phyloP scores from a whole-genome alignment of 2,888 invertebrate species.

The Brenthis hecate region DNA sequence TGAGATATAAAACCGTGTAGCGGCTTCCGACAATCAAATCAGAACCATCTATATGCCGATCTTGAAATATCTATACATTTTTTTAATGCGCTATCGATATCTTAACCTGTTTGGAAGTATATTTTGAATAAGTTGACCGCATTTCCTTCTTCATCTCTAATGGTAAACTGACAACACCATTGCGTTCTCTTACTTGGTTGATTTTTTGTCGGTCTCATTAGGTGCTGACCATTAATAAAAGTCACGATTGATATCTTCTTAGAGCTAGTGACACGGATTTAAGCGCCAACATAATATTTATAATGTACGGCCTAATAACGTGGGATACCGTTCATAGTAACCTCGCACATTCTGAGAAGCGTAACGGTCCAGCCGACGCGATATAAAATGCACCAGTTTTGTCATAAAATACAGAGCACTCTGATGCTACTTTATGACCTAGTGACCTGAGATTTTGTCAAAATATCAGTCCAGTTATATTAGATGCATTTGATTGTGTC shows the following conservation, averaged over 20 bases:
- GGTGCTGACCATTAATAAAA: slow-evolving; percentile 56
- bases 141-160: slow-evolving; percentile 39
- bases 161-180: slow-evolving; percentile 38
- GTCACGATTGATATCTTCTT: slow-evolving; percentile 58
- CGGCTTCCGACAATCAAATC: slow-evolving; percentile 67
- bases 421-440: slow-evolving; percentile 58
- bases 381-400: slow-evolving; percentile 68
- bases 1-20: slow-evolving; percentile 53
- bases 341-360: slow-evolving; percentile 65
- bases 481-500: slow-evolving; percentile 36
- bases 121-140: slow-evolving; percentile 48
- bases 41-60: slow-evolving; percentile 34
- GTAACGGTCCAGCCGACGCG: slow-evolving; percentile 62
- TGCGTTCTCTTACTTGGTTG: slow-evolving; percentile 45
- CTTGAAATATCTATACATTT: slow-evolving; percentile 30
- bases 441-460: slow-evolving; percentile 61
- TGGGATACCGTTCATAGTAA: slow-evolving; percentile 64
- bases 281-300: slow-evolving; percentile 63
- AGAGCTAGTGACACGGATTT: slow-evolving; percentile 66
- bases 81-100: slow-evolving; percentile 29
- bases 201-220: slow-evolving; percentile 57
- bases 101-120: slow-evolving; percentile 28
- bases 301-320: slow-evolving; percentile 59
- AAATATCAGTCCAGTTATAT: slow-evolving; percentile 43
- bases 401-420: slow-evolving; percentile 56